Evolutionary conservation across 2,888 invertebrate genomes (phyloP).

Genomic region (Pharmacophagus antenor): DNA sequence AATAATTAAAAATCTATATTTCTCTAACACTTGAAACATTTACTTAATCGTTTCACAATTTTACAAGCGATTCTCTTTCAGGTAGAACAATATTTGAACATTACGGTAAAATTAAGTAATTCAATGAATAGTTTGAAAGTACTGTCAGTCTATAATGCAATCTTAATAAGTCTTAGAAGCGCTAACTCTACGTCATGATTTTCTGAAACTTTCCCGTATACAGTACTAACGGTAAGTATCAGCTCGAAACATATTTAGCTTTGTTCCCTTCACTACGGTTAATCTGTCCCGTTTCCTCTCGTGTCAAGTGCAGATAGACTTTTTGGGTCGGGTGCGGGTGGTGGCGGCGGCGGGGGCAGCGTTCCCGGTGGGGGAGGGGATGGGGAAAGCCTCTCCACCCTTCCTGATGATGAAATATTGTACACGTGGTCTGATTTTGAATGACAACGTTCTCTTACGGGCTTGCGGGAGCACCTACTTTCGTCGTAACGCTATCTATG

Average conservation of each 20-base stretch:
- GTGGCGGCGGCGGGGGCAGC: slow-evolving; percentile 35
- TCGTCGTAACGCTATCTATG: slow-evolving; percentile 71
- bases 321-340: slow-evolving; percentile 68
- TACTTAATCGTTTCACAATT: too few species aligned
- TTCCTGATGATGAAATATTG: slow-evolving; percentile 86
- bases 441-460: slow-evolving; percentile 83
- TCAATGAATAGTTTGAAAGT: too few species aligned
- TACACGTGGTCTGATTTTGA: slow-evolving; percentile 87
- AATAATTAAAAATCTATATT: too few species aligned
- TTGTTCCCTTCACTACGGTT: slow-evolving; percentile 80
- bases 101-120: too few species aligned
- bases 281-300: slow-evolving; percentile 80
- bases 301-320: slow-evolving; percentile 81
- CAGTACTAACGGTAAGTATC: slow-evolving; percentile 68
- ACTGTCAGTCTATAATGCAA: neutral
- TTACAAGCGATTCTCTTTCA: too few species aligned
- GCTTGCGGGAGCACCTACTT: slow-evolving; percentile 62
- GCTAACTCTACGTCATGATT: neutral
- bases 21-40: too few species aligned
- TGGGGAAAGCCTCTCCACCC: slow-evolving; percentile 51
- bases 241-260: slow-evolving; percentile 80
- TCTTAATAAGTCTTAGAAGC: neutral
- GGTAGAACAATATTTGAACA: too few species aligned
- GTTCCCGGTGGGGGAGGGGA: slow-evolving; percentile 41
- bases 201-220: slow-evolving; percentile 53